A percentile compares a stretch with the other conserved stretches of the same genome.
Conservation (phyloP, 1,140 invertebrate species). For the Eumeta japonica region DNA sequence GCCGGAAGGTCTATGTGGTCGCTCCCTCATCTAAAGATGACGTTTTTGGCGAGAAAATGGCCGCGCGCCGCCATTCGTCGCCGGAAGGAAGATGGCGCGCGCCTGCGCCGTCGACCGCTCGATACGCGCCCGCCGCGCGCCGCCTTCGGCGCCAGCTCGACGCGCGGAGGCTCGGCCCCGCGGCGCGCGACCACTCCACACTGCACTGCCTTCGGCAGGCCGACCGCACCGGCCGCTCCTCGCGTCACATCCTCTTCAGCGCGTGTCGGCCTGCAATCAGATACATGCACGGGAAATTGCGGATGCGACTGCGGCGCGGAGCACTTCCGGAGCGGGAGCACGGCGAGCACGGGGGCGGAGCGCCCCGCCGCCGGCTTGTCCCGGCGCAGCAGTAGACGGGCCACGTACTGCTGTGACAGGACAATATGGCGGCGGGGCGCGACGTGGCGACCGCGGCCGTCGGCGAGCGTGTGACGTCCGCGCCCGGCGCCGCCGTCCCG, state of each 20-base stretch:
- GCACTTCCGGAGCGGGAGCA: too few relatives aligned
- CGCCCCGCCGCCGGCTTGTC: slow-evolving; percentile 73
- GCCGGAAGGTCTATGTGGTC: too few relatives aligned
- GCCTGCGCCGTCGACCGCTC: slow-evolving; percentile 43
- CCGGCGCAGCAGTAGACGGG: slow-evolving; percentile 80
- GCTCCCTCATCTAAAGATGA: too few relatives aligned
- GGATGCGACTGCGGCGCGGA: too few relatives aligned
- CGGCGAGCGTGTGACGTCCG: slow-evolving; percentile 39
- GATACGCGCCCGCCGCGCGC: slow-evolving; percentile 46
- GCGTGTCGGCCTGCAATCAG: neutral
- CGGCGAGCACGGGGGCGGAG: too few relatives aligned
- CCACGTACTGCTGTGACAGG: slow-evolving; percentile 90
- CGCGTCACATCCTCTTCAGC: neutral
- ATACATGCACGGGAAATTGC: too few relatives aligned
- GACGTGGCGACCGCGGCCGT: slow-evolving; percentile 32
- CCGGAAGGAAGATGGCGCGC: slow-evolving; percentile 35
- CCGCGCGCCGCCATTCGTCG: too few relatives aligned
- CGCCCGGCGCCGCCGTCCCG: slow-evolving; percentile 30
- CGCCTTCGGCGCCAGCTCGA: neutral
- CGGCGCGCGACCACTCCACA: neutral
- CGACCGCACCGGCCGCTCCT: neutral
- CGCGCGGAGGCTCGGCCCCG: neutral
- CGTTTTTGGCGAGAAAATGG: too few relatives aligned
- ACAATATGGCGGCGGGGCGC: slow-evolving; percentile 77
- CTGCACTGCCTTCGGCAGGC: neutral